Percentiles rank a stretch among this genome's conserved stretches.
Evolutionary conservation across 2,113 vertebrate species (phyloP).

Genomic region (Forbesichthys papilliferus): DNA sequence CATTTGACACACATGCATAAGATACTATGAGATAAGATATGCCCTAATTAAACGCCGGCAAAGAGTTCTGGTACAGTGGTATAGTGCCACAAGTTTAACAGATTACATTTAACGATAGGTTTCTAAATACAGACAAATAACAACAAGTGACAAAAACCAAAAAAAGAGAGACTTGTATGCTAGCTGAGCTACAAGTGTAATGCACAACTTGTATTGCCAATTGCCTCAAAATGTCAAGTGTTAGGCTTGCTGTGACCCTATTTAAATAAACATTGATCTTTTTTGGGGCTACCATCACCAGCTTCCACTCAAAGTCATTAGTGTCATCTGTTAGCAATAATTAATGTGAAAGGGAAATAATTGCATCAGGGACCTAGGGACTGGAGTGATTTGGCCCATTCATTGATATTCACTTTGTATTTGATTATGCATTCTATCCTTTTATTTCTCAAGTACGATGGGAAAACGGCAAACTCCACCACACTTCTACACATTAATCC

Average conservation of each 20-base stretch:
- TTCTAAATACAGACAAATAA: no score
- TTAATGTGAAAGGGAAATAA: constrained; percentile 94
- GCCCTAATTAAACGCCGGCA: no score
- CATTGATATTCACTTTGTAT: constrained; percentile 89
- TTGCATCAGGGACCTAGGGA: constrained; percentile 89
- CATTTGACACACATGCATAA: no score
- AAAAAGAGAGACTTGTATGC: neutral
- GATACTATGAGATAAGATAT: no score
- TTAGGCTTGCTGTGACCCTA: constrained; percentile 72
- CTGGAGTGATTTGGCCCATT: constrained; percentile 74
- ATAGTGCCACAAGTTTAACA: no score
- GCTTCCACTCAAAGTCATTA: constrained; percentile 91
- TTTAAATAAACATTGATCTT: constrained; percentile 75
- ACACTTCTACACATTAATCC: constrained; percentile 74
- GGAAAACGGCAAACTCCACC: constrained; percentile 67
- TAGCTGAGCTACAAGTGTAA: neutral
- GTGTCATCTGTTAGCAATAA: constrained; percentile 93
- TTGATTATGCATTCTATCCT: constrained; percentile 74
- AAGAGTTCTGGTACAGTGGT: no score
- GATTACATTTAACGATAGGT: no score
- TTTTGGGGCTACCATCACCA: constrained; percentile 72
- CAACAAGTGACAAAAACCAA: no score
- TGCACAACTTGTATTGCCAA: constrained; percentile 35
- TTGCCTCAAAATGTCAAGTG: constrained; percentile 43
- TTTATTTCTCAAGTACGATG: constrained; percentile 74